These are phyloP conservation scores for Eustalomyia histrio DNA, from an alignment of 2,888 invertebrate species.

Conservation along the genomic window DNA sequence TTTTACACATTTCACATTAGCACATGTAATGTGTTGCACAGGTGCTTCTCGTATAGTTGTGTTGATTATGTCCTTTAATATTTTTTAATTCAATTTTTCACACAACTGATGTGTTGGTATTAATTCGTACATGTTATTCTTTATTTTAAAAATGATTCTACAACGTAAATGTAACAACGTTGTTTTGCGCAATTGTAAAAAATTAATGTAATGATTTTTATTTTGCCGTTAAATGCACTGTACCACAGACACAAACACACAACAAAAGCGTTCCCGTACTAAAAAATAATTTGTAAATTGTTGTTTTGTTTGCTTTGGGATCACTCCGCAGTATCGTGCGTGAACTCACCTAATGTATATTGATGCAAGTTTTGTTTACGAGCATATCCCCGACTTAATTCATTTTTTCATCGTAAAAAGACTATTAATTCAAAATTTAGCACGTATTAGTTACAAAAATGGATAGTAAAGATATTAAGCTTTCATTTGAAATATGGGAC, in stretches of 20 bases:
- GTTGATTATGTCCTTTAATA: slow-evolving; percentile 21
- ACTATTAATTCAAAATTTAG: no score
- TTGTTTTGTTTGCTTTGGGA: no score
- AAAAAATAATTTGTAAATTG: no score
- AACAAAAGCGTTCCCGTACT: no score
- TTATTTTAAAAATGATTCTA: slow-evolving; percentile 47
- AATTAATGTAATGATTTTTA: slow-evolving; percentile 55
- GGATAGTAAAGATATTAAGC: no score
- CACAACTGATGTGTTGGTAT: background rate
- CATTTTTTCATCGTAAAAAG: no score
- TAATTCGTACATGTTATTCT: slow-evolving; percentile 50
- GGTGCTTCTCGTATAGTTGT: background rate
- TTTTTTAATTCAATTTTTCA: slow-evolving; percentile 2
- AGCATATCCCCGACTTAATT: no score
- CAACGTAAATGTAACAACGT: slow-evolving; percentile 29
- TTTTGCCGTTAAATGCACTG: slow-evolving; percentile 42
- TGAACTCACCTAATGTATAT: no score
- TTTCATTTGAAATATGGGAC: no score
- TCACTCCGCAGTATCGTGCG: no score
- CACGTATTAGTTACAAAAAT: no score
- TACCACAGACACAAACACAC: background rate
- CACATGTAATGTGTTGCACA: background rate
- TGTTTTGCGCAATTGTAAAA: slow-evolving; percentile 57
- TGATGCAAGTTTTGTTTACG: no score
- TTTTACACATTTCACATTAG: background rate